Percentiles rank a stretch among this genome's conserved stretches.
phyloP scores from a whole-genome alignment of 2,797 vertebrate species.

The Manis crassicaudata region DNA sequence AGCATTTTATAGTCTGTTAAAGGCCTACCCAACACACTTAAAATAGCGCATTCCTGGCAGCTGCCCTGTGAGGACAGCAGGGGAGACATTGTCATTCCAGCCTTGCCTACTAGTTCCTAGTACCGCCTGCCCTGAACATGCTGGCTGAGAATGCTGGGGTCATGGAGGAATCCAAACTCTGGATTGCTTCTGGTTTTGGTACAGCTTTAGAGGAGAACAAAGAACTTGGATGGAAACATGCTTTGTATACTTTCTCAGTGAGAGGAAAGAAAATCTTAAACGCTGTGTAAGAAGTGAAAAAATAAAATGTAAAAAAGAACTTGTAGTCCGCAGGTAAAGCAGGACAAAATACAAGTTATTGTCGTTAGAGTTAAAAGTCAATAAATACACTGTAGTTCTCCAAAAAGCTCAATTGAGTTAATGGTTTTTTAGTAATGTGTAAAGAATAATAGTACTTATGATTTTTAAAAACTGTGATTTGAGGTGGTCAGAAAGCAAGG shows the following conservation, averaged over 20 bases:
- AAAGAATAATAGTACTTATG: neutral
- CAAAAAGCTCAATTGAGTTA: neutral
- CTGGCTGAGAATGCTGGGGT: neutral
- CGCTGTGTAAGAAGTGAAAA: neutral
- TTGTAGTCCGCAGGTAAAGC: neutral
- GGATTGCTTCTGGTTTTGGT: neutral
- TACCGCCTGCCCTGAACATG: neutral
- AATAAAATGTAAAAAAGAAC: neutral
- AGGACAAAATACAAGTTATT: neutral
- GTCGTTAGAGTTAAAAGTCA: neutral
- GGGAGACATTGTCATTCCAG: neutral
- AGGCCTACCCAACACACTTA: neutral
- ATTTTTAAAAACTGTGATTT: constrained; percentile 45
- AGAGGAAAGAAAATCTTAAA: constrained; percentile 6
- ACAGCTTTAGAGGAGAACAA: neutral
- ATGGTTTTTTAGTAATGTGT: neutral
- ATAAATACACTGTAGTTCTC: neutral
- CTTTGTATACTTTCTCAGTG: neutral
- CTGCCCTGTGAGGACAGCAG: neutral
- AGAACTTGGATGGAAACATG: neutral
- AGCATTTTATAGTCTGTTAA: neutral
- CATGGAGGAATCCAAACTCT: neutral
- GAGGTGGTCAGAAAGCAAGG: neutral
- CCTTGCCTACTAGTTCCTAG: neutral
- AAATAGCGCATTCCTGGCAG: neutral